Evolutionary conservation across 1,140 invertebrate genomes (phyloP), one percentile per base, ranked within the genome.

Genomic region (Neuroterus valhalla): DNA sequence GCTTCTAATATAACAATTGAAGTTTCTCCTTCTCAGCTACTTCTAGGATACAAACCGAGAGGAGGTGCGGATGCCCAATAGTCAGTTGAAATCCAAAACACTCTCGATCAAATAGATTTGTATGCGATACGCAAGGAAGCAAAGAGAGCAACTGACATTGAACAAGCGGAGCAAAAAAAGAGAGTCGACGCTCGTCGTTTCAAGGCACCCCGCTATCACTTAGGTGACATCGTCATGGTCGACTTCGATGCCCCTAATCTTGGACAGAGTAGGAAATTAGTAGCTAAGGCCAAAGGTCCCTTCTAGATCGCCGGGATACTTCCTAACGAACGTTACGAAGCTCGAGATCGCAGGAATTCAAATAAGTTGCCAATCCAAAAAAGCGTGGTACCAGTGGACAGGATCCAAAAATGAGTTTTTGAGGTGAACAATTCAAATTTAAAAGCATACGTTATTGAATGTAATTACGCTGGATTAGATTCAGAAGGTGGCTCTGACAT

Each of bases 321-420:
- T 26, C 79, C 77, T 2, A 75, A 85, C 48, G 85, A 86, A 38
- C 68, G 85, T 1, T 87, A 85, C 66, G 78, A 80, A 42, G 82
- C 84, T 0, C 66, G 70, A 12, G 81, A 78, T 74, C 31, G 75
- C 8, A 26, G 76, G 14, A 71, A 78, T 17, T 3, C 77, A 10
- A 71, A 44, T 38, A 72, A 77, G 42, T 66, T 70, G 3, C 46
- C 17, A 3, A 50, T 48, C 48, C 69, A 70, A 3, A n/a, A 62
- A 0, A 38, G 15, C 12, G 21, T 76, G 0, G 76, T 78, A 8
- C 74, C 77, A 5, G 72, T 81, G 2, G 77, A 76, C 50, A 76
- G 72, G 11, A 8, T 81, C 19, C 67, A 42, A 17, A 76, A 45
- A 26, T 81, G 74, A 71, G 42, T 76, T 23, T 67, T 50, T 8